Evolutionary conservation across 2,113 vertebrate species (phyloP), one percentile per base, ranked within the genome.

Genomic region (Lampris incognitus): DNA sequence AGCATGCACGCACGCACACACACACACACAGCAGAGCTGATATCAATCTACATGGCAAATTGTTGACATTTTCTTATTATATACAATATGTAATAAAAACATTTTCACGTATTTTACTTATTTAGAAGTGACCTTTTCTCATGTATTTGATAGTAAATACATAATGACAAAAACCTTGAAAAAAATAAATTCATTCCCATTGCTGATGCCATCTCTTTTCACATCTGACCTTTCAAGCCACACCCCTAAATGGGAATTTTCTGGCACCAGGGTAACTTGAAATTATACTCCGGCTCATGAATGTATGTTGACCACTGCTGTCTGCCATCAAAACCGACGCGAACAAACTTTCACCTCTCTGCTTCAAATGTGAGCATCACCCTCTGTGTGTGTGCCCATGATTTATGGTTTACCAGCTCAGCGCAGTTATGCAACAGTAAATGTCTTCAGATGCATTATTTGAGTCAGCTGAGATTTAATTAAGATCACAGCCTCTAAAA

Each of bases 381-480:
- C 9, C 58, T 50, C 40, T 9, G 52, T 40, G 58, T 70, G 82
- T 6, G 7, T 36, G 24, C 64, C 63, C 61, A 48, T 65, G 76
- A 72, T 84, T 64, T 72, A 95, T 93, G 92, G 92, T 95, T 94
- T 92, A 95, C 93, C 94, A 93, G 93, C 92, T 93, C 92, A 85
- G 86, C 92, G 89, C 94, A 91, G 95, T 96, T 96, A 95, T 71
- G 93, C 96, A 96, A 96, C 92, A 72, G 87, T 92, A 93, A 94
- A 86, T 93, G 95, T 94, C 93, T 96, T 96, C 93, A 96, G 95
- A 95, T 93, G 93, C 92, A 91, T 95, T 95, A 96, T 96, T 97
- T 94, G 93, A 96, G 94, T 94, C 93, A 90, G 94, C 94, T 95
- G 95, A 97, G 96, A 97, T 98, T 97, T 98, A 97, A 99, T 98